Conservation (phyloP, 2,888 invertebrate genomes). For the Halocaridina rubra region DNA sequence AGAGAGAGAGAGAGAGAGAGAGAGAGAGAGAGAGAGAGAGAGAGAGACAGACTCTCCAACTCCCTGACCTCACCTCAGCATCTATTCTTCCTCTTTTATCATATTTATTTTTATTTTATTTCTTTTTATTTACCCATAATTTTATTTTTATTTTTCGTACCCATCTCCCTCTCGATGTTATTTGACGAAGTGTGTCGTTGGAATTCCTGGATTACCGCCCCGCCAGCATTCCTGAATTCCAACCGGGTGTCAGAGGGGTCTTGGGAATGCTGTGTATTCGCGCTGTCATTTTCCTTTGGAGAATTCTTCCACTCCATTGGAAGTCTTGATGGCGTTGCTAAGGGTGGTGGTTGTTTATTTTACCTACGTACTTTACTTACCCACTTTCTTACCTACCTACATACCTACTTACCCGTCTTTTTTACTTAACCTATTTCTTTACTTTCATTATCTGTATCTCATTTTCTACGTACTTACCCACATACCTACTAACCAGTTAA, state of each 20-base stretch:
- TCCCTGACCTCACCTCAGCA: neutral
- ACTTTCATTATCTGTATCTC: no score
- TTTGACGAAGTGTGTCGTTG: slow-evolving; percentile 27
- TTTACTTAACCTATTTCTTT: no score
- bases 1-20: neutral
- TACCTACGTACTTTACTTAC: no score
- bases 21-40: neutral
- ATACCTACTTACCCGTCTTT: no score
- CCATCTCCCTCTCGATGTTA: neutral
- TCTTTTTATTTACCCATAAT: neutral
- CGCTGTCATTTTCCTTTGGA: slow-evolving; percentile 43
- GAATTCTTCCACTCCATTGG: slow-evolving; percentile 38
- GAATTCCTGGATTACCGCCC: slow-evolving; percentile 28
- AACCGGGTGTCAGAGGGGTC: slow-evolving; percentile 39
- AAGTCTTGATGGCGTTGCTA: slow-evolving; percentile 21
- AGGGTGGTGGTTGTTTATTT: no score
- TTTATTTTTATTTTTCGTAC: neutral
- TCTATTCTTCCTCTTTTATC: slow-evolving; percentile 8
- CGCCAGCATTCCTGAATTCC: slow-evolving; percentile 41
- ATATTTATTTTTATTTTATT: neutral
- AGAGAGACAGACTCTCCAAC: neutral
- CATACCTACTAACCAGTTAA: no score
- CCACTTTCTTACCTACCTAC: no score
- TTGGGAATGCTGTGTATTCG: slow-evolving; percentile 42
- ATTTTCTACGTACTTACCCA: no score